Evolutionary conservation across 2,113 vertebrate species (phyloP).

Genomic region (Cervus canadensis): DNA sequence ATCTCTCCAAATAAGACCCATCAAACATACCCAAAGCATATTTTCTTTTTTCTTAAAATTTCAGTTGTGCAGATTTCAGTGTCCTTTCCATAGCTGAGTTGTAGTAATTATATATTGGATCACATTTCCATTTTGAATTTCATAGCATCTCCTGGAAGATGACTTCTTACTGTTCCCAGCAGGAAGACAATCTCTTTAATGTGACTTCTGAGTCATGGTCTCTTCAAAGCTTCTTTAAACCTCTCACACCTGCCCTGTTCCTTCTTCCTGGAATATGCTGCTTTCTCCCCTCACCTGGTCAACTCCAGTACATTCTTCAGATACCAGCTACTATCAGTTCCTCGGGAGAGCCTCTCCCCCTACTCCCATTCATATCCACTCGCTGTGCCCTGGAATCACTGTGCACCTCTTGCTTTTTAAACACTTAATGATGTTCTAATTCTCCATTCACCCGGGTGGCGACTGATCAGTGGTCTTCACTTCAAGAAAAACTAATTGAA

Average conservation of each 20-base stretch:
- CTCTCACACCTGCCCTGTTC: background rate
- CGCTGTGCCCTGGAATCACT: accelerated
- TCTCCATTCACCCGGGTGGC: background rate
- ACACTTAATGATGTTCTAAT: background rate
- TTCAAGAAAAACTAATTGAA: background rate
- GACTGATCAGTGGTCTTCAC: background rate
- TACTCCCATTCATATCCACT: accelerated
- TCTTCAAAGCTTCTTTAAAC: background rate
- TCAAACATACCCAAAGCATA: background rate
- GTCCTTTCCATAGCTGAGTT: background rate
- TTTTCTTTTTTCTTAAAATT: background rate
- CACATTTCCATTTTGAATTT: background rate
- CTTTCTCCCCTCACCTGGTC: background rate
- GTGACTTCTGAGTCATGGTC: background rate
- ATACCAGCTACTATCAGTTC: accelerated
- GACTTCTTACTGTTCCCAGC: background rate
- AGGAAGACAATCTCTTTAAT: background rate
- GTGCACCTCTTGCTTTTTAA: background rate
- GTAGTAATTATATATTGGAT: no score
- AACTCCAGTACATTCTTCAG: background rate
- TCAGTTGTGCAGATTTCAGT: background rate
- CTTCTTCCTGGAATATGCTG: background rate
- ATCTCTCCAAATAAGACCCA: background rate
- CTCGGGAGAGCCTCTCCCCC: accelerated
- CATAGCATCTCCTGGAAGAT: background rate